Conservation (phyloP, 2,113 vertebrate genomes). For the Datnioides undecimradiatus region DNA sequence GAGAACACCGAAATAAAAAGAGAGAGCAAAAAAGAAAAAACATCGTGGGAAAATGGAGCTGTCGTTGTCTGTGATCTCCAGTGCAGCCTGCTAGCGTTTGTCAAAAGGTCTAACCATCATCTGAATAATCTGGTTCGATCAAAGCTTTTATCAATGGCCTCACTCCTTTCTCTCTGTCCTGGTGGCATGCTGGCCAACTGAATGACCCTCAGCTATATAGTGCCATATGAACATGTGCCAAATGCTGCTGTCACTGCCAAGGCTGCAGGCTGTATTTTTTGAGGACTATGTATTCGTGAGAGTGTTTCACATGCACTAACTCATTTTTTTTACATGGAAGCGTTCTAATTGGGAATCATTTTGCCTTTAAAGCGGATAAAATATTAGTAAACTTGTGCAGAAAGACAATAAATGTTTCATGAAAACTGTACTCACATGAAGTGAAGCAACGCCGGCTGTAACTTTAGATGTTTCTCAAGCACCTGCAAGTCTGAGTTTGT, state of each 20-base stretch:
- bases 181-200: slow-evolving; percentile 44
- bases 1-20: slow-evolving; percentile 4
- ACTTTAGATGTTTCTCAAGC: not conserved
- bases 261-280: slow-evolving; percentile 30
- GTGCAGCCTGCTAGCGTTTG: slow-evolving; percentile 23
- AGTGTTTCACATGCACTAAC: not conserved
- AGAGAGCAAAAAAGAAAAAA: not conserved
- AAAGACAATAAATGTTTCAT: too few relatives aligned
- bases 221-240: slow-evolving; percentile 44
- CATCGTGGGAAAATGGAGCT: not conserved
- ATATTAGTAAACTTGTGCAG: not conserved
- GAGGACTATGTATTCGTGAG: not conserved
- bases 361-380: not conserved
- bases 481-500: not conserved
- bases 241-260: slow-evolving; percentile 39
- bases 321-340: not conserved
- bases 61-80: slow-evolving; percentile 19
- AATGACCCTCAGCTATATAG: slow-evolving; percentile 51
- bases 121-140: slow-evolving; percentile 42
- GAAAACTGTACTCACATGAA: not conserved
- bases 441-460: too few relatives aligned
- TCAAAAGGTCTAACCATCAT: slow-evolving; percentile 31
- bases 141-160: slow-evolving; percentile 54
- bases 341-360: not conserved
- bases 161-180: slow-evolving; percentile 36